Evolutionary conservation across 2,888 invertebrate genomes (phyloP), one percentile per base, ranked within the genome.

Genomic region (Amblyteles armatorius): DNA sequence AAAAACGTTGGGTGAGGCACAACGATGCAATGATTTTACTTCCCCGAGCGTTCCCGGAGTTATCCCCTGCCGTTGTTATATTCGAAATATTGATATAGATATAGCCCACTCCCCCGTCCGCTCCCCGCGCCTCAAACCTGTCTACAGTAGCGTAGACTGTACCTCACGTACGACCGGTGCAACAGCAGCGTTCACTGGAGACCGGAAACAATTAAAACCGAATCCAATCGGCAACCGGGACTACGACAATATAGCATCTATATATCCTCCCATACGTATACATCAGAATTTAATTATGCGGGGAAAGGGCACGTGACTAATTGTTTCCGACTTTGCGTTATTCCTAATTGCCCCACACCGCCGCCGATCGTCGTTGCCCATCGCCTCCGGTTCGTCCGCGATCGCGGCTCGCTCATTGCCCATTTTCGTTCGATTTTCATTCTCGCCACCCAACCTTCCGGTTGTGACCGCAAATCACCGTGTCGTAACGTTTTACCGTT

Each of bases 281-380:
- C 73, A 80, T 84, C 79, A 82, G 84, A 74, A 88, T 89, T 89
- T 89, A 90, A 91, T 91, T 90, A 88, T 86, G 74, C 86, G 82
- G 83, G 87, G 87, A 87, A 87, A 88, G 89, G 86, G 87, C 87
- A 88, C 89, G 88, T 84, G 87, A 89, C 88, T 90, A 91, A 92
- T 92, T 91, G 90, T 91, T 92, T 90, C 89, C 91, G 88, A 89
- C 90, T 91, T 88, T 88, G 88, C 88, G 90, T 91, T 88, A 89
- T 89, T 88, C 87, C 87, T 91, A 90, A 91, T 91, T 91, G 89
- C 87, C 86, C 87, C 87, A 6, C 72, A n/a, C 86, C 81, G 83
- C 73, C 83, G 85, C 74, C 79, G 84, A 84, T 76, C 82, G 72
- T 74, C 79, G 87, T 88, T 83, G 86, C 82, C 84, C 86, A 79